Conservation (phyloP, 1,140 invertebrate species). For the Dendroctonus ponderosae region DNA sequence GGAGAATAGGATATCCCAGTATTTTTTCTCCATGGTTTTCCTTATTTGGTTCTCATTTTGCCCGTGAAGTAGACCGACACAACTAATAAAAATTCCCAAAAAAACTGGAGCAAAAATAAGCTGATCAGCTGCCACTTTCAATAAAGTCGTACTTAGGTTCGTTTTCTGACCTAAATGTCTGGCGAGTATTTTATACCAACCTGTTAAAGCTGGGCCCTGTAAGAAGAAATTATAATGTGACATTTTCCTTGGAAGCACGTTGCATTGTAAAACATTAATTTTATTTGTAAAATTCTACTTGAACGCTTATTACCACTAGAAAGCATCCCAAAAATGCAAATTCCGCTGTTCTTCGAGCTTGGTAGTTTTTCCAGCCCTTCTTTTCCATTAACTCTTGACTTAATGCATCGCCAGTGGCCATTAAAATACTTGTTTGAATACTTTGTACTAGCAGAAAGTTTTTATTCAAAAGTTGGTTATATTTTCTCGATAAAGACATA, state of each 20-base stretch:
- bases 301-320: conserved; percentile 50
- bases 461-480: conserved; percentile 48
- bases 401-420: conserved; percentile 55
- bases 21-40: conserved; percentile 61
- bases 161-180: conserved; percentile 34
- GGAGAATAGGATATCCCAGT: conserved; percentile 64
- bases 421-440: conserved; percentile 54
- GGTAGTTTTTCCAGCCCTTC: conserved; percentile 43
- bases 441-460: conserved; percentile 52
- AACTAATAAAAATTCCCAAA: conserved; percentile 57
- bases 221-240: conserved; percentile 4
- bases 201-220: conserved; percentile 34
- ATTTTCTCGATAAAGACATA: conserved; percentile 33
- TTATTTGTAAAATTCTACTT: not conserved
- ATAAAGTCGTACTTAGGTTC: conserved; percentile 46
- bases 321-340: conserved; percentile 55
- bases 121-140: conserved; percentile 76
- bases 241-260: not conserved
- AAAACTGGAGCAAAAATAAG: conserved; percentile 65
- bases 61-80: conserved; percentile 63
- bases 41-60: conserved; percentile 57
- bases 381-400: conserved; percentile 55
- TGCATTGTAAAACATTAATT: not conserved
- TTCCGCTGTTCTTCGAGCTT: conserved; percentile 51
- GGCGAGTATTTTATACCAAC: conserved; percentile 30